phyloP scores from a whole-genome alignment of 2,797 vertebrate species.

The Leptoclinus maculatus region DNA sequence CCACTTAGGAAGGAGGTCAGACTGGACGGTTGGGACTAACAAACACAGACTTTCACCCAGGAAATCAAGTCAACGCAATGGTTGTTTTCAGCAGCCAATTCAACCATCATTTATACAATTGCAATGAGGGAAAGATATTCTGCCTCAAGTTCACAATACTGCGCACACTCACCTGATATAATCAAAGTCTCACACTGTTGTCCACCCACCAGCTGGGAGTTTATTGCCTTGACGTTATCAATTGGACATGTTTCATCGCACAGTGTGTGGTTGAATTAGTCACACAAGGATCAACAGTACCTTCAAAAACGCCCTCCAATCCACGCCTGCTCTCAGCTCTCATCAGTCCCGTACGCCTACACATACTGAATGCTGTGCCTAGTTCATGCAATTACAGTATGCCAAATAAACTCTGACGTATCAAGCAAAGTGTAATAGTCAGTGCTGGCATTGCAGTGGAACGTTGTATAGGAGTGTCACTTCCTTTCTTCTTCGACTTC shows the following conservation, averaged over 20 bases:
- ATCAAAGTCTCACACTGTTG: slow-evolving; percentile 27
- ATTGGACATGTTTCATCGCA: slow-evolving; percentile 58
- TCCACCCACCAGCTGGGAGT: slow-evolving; percentile 57
- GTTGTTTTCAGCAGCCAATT: not conserved
- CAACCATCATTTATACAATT: not conserved
- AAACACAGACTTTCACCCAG: not conserved
- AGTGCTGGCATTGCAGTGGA: not conserved
- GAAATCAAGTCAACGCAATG: not conserved
- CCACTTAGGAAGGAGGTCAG: not conserved
- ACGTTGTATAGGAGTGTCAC: not conserved
- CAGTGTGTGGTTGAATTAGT: slow-evolving; percentile 57
- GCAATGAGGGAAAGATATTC: not conserved
- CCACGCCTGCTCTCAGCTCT: slow-evolving; percentile 23
- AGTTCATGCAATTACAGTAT: slow-evolving; percentile 11
- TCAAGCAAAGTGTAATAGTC: not conserved
- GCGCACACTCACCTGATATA: slow-evolving; percentile 33
- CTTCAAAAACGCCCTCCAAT: slow-evolving; percentile 24
- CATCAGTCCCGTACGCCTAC: slow-evolving; percentile 43
- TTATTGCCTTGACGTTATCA: slow-evolving; percentile 60
- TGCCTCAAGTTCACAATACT: not conserved
- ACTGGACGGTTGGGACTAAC: not conserved
- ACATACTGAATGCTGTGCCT: not conserved
- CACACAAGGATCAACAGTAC: slow-evolving; percentile 41
- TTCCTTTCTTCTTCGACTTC: not conserved
- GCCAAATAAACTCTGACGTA: slow-evolving; percentile 11